Conservation (phyloP, 1,140 invertebrate species). For the Olivierus martensii region DNA sequence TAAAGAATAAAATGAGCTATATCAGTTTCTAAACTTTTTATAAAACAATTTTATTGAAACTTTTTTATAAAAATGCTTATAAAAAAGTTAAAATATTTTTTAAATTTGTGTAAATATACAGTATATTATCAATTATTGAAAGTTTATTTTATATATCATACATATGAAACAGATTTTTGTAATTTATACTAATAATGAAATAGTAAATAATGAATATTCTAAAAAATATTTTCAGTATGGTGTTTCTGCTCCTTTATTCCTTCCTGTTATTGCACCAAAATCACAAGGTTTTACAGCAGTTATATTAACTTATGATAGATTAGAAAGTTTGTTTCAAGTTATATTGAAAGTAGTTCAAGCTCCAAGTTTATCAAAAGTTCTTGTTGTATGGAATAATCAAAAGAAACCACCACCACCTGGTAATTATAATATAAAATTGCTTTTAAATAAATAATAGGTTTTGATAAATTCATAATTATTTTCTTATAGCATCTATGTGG, state of each 20-base stretch:
- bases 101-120: no score
- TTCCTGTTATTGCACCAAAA: slow-evolving; percentile 67
- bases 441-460: neutral
- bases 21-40: no score
- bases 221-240: slow-evolving; percentile 4
- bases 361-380: slow-evolving; percentile 67
- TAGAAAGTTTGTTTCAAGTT: slow-evolving; percentile 74
- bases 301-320: slow-evolving; percentile 75
- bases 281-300: slow-evolving; percentile 80
- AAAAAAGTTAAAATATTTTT: no score
- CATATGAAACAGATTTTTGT: no score
- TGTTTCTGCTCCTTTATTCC: slow-evolving; percentile 51
- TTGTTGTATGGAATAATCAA: slow-evolving; percentile 90
- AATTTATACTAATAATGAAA: no score
- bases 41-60: no score
- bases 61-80: no score
- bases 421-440: neutral
- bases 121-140: no score
- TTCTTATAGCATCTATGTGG: slow-evolving; percentile 56
- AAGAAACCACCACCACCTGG: slow-evolving; percentile 56
- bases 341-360: slow-evolving; percentile 65
- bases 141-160: no score
- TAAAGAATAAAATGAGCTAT: no score
- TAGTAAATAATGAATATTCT: no score
- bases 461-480: slow-evolving; percentile 1